Evolutionary conservation across 2,888 invertebrate species (phyloP), one percentile per base, ranked within the genome.

Genomic region (Macrostomum cliftonense): DNA sequence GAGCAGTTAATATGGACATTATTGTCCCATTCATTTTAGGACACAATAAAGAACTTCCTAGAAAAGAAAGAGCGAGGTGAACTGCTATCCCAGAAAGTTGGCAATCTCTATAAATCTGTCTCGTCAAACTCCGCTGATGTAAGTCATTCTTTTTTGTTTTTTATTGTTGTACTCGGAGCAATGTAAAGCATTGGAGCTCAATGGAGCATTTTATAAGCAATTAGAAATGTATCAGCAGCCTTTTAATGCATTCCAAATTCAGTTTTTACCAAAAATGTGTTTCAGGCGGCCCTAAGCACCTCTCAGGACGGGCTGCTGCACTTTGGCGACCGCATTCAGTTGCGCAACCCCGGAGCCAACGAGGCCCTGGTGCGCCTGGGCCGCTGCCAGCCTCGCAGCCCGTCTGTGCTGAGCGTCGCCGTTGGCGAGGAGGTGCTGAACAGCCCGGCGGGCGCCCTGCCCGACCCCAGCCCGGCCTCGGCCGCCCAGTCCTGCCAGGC

Each of bases 31-130:
- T 28, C 4, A 7, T 57, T 57, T 12, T 52, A 68, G 68, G 67
- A 67, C 43, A 60, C 57, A 17, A 53, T 68, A 17, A 68, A 68
- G 55, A 64, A 68, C 49, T 69, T 65, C 53, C 50, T 68, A 42
- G 61, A 63, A 28, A 65, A 56, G 46, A 58, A 59, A 53, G 64
- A 62, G 48, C 56, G 57, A 14, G 67, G 67, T 42, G 59, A 68
- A 51, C 56, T 69, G 12, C 54, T 63, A 14, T 63, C 61, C 44
- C 68, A 69, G 55, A 63, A 61, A 52, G 36, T 28, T 20, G 40
- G 40, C 16, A 40, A 9, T n/a, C 14, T 49, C 38, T 42, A 17
- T 17, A 16, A 38, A 42, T 28, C 28, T 36, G 13, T 12, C 7
- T 2, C 40, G 19, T 19, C 16, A 36, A 45, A 16, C 7, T 14